Conservation (phyloP, 2,888 invertebrate genomes). For the Ophion ventricosus region DNA sequence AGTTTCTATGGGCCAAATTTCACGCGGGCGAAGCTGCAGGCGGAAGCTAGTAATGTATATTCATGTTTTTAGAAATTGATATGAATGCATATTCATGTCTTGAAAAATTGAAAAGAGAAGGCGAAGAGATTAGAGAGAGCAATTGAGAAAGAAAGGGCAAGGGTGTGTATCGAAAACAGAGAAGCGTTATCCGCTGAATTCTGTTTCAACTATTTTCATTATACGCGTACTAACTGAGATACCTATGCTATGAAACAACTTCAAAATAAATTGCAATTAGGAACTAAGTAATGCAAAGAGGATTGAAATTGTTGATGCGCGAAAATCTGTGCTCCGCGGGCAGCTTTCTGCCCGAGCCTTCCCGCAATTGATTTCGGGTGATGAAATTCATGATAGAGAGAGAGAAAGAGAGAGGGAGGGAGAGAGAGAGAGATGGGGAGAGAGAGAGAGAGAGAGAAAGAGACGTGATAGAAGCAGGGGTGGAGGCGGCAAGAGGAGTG, state of each 20-base stretch:
- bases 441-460: slow-evolving; percentile 37
- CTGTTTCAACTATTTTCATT: neutral
- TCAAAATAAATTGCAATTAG: neutral
- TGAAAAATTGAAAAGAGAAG: no score
- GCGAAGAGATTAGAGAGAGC: no score
- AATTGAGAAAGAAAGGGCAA: no score
- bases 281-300: slow-evolving; percentile 1
- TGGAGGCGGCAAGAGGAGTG: slow-evolving; percentile 21
- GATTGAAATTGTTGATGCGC: slow-evolving; percentile 15
- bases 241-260: neutral
- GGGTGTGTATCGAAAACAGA: no score
- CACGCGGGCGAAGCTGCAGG: no score
- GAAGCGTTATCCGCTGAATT: no score
- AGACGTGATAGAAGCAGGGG: neutral
- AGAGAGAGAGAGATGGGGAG: slow-evolving; percentile 33
- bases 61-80: no score
- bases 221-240: neutral
- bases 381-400: slow-evolving; percentile 50
- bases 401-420: slow-evolving; percentile 39
- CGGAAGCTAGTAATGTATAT: no score
- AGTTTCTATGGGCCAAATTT: no score
- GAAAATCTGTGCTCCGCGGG: slow-evolving; percentile 17
- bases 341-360: slow-evolving; percentile 31
- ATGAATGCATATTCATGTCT: no score
- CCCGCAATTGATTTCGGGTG: slow-evolving; percentile 54